A percentile compares a stretch with the other conserved stretches of the same genome.
Conservation (phyloP, 2,888 invertebrate genomes). For the Drosophila suboccidentalis region DNA sequence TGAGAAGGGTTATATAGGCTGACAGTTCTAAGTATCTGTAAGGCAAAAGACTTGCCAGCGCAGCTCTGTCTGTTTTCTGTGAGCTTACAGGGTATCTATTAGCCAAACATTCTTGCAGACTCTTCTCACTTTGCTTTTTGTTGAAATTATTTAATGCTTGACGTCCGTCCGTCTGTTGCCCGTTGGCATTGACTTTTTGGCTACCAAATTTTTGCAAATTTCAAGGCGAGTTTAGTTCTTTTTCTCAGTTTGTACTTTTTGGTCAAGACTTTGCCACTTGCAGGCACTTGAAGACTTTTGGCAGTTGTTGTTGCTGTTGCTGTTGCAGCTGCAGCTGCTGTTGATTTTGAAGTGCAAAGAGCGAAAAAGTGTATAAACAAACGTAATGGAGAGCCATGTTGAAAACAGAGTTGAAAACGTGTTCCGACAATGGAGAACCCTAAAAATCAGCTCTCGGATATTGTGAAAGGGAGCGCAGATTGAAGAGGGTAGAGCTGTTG, state of each 20-base stretch:
- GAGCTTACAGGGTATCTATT: slow-evolving; percentile 3
- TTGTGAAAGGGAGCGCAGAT: neutral
- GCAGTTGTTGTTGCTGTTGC: slow-evolving; percentile 35
- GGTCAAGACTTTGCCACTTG: slow-evolving; percentile 67
- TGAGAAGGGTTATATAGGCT: neutral
- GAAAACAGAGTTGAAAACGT: slow-evolving; percentile 47
- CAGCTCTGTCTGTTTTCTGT: too few species aligned
- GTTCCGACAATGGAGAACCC: slow-evolving; percentile 23
- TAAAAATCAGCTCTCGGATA: slow-evolving; percentile 33
- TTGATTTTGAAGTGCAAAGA: slow-evolving; percentile 78
- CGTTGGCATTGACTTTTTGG: slow-evolving; percentile 55
- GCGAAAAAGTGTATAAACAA: slow-evolving; percentile 76
- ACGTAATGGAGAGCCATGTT: slow-evolving; percentile 75
- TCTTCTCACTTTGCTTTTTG: neutral
- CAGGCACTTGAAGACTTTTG: slow-evolving; percentile 67
- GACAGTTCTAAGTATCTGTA: too few species aligned
- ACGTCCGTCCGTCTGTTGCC: slow-evolving; percentile 6
- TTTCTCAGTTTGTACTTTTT: slow-evolving; percentile 12
- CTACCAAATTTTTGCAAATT: slow-evolving; percentile 63
- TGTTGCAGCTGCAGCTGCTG: slow-evolving; percentile 29
- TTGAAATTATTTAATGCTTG: slow-evolving; percentile 42
- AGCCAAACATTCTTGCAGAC: neutral
- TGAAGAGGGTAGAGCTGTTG: neutral
- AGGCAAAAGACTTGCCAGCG: too few species aligned
- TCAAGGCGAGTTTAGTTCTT: slow-evolving; percentile 27